Percentiles rank a stretch among this genome's conserved stretches.
Conservation (phyloP, 2,113 vertebrate species). For the Equus quagga region DNA sequence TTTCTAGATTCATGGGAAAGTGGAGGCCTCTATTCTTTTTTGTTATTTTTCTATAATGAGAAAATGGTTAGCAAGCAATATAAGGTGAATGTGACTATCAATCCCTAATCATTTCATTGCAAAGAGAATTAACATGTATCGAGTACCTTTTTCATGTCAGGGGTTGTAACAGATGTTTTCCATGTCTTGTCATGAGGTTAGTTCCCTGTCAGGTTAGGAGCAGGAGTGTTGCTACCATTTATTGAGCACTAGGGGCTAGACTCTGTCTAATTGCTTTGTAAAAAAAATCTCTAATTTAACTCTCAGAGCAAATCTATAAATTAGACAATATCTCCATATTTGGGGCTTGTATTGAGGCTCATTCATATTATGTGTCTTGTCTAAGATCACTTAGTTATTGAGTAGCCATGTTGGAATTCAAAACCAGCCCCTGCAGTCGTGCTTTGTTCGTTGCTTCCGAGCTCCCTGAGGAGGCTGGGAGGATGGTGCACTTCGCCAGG, state of each 20-base stretch:
- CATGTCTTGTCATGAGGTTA: not conserved
- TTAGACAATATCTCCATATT: not conserved
- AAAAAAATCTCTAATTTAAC: not conserved
- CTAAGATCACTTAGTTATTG: not conserved
- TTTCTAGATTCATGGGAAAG: not conserved
- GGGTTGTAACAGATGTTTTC: not conserved
- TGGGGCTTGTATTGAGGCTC: not conserved
- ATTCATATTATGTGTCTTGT: fast-evolving
- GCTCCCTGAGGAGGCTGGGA: not conserved
- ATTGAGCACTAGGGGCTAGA: not conserved
- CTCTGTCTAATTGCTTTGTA: not conserved
- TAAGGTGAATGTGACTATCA: not conserved
- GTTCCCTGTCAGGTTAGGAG: not conserved
- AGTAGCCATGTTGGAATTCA: not conserved
- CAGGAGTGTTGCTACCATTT: not conserved
- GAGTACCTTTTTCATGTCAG: not conserved
- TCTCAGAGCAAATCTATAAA: not conserved
- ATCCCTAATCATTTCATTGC: not conserved
- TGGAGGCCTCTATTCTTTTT: not conserved
- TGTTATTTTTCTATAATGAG: not conserved
- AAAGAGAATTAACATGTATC: not conserved
- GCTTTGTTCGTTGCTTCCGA: not conserved
- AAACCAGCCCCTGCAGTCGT: too few relatives aligned
- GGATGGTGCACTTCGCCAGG: too few relatives aligned
- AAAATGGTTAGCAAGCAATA: not conserved